Evolutionary conservation across 2,797 vertebrate genomes (phyloP), one percentile per base, ranked within the genome.

Genomic region (Ambastaia sidthimunki): DNA sequence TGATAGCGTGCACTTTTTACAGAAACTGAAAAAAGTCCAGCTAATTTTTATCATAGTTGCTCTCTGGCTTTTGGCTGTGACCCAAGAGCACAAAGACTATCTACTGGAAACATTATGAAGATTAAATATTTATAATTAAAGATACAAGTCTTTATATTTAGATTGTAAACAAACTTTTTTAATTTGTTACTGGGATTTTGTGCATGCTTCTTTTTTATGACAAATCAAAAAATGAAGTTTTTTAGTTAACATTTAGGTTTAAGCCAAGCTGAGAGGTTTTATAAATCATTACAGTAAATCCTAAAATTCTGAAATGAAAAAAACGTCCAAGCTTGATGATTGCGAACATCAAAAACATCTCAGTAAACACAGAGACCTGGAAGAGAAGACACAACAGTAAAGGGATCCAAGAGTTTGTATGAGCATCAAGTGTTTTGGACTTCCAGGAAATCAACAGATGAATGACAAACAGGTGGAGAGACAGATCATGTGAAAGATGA

Each of bases 221-320:
- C 2, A 47, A 48, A 19, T 67, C 9, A 9, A 50, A 50, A 50
- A 1, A 41, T 41, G 37, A 41, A 5, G 10, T 41, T 0, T 41
- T 41, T 6, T 10, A 41, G 2, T 50, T 3, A 50, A 50, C 0
- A 3, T 50, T 74, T 59, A 59, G 65, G 2, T 28, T 34, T 28
- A 54, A 34, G 55, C 47, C 55, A 47, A n/a, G 63, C 21, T 18
- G 44, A 50, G 16, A 68, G 34, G 15, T 74, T 77, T 3, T 25
- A 79, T 74, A 78, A 86, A 68, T 72, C 55, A 84, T 77, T 15
- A 69, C 23, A 16, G 34, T 57, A 76, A 47, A 80, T 57, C 34
- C 48, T 70, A 55, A 74, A 6, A 65, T 68, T 47, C 13, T 41
- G 50, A 75, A 47, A 21, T n/a, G n/a, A 16, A 74, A 68, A 50